Evolutionary conservation across 2,888 invertebrate genomes (phyloP), one percentile per base, ranked within the genome.

Genomic region (Megalurothrips usitatus): DNA sequence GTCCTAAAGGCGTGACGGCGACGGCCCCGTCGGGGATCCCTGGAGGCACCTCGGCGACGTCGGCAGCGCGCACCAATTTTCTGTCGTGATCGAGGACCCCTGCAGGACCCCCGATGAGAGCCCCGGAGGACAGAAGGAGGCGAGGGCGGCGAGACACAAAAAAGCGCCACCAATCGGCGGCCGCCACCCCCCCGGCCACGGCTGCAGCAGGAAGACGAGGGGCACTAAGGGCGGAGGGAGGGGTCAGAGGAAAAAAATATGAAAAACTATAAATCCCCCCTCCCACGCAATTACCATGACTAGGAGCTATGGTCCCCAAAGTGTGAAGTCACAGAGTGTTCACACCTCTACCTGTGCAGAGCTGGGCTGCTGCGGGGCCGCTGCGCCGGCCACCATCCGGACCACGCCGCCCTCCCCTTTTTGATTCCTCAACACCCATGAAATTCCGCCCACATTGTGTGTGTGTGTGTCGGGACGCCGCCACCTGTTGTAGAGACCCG

Each of bases 281-380:
- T 75, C 68, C 68, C 26, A 75, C 68, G 68, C 68, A 75, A 75
- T 75, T 75, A 75, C 68, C 26, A 58, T 58, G 58, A 58, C 58
- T 58, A 17, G 68, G 68, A 12, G 68, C 68, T 75, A 43, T 43
- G 34, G 34, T 12, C 68, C 68, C 68, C 68, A 75, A 75, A 75
- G 68, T 75, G 68, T 75, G 68, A 75, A 75, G 68, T 75, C 68
- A 75, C 68, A 75, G 23, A 75, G 68, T 26, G 68, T 75, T 75
- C 68, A 75, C 68, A 75, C 58, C 58, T 26, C 68, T 75, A 75
- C 68, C 68, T 75, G 68, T 43, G 34, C 34, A 43, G 34, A 43
- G 34, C 34, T 43, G 34, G 58, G 58, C 19, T 43, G 34, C 34
- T 43, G 34, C 34, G 34, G 34, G 3, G 2, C 34, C 34, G 34